phyloP scores from a whole-genome alignment of 1,140 invertebrate genomes.

The Aphelinus atriplicis region DNA sequence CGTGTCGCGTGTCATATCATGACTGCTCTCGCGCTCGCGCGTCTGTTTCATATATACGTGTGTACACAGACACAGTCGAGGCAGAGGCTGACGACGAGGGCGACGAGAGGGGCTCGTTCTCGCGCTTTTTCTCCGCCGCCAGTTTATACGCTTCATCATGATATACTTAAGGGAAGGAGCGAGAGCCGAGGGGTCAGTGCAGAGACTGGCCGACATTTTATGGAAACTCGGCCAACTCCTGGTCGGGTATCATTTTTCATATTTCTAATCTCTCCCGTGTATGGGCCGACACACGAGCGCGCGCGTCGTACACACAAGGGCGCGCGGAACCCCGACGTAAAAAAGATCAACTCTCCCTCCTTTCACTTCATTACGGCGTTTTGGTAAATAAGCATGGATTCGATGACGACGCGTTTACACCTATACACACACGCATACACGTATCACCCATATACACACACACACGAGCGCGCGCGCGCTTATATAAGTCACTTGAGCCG shows the following conservation, averaged over 20 bases:
- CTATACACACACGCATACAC: not conserved
- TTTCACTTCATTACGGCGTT: constrained; percentile 21
- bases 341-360: constrained; percentile 24
- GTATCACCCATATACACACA: no score
- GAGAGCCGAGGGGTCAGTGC: constrained; percentile 16
- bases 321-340: not conserved
- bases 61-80: not conserved
- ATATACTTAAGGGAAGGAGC: constrained; percentile 37
- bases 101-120: constrained; percentile 18
- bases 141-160: constrained; percentile 51
- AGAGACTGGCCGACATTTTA: constrained; percentile 25
- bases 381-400: constrained; percentile 21
- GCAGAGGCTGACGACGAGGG: no score
- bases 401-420: constrained; percentile 13
- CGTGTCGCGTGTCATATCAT: constrained; percentile 48
- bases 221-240: constrained; percentile 25
- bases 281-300: not conserved
- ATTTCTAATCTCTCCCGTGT: constrained; percentile 34
- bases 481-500: constrained; percentile 1
- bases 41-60: constrained; percentile 38
- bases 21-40: constrained; percentile 39
- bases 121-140: constrained; percentile 6
- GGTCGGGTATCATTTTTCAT: constrained; percentile 39
- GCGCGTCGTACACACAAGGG: not conserved
- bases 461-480: no score